Evolutionary conservation across 2,797 vertebrate species (phyloP).

Genomic region (Artibeus jamaicensis): DNA sequence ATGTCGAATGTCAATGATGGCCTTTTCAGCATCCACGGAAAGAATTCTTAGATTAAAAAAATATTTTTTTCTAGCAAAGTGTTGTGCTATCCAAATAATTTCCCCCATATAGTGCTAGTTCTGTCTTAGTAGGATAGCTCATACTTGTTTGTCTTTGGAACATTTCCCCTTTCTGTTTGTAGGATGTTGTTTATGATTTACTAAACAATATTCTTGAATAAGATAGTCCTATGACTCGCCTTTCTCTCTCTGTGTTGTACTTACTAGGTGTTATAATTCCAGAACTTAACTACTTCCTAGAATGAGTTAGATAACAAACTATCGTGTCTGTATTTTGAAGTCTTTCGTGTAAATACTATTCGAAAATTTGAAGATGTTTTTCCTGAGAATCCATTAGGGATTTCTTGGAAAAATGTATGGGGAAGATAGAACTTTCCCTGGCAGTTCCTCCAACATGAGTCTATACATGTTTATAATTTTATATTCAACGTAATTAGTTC

Average conservation of each 20-base stretch:
- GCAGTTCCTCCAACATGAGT: neutral
- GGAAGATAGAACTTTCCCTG: neutral
- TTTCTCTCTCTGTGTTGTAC: neutral
- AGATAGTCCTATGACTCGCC: neutral
- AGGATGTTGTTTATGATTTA: neutral
- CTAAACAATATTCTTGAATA: constrained; percentile 8
- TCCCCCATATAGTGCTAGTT: neutral
- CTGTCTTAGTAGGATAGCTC: neutral
- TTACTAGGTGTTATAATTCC: neutral
- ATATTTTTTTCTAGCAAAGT: neutral
- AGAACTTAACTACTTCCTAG: neutral
- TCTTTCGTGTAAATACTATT: neutral
- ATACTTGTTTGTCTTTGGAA: neutral
- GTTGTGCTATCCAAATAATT: neutral
- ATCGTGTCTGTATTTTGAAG: neutral
- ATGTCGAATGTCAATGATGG: neutral
- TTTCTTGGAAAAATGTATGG: neutral
- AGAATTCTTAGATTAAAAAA: constrained; percentile 39
- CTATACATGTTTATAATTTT: neutral
- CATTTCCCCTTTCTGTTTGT: neutral
- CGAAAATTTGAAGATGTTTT: constrained; percentile 8
- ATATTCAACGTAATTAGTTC: neutral
- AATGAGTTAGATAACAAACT: neutral
- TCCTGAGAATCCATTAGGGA: neutral
- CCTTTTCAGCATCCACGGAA: neutral